A percentile compares a stretch with the other conserved stretches of the same genome.
These are phyloP conservation scores for Telmatochromis sp. DNA, from an alignment of 2,113 vertebrate genomes.

Conservation along the genomic window DNA sequence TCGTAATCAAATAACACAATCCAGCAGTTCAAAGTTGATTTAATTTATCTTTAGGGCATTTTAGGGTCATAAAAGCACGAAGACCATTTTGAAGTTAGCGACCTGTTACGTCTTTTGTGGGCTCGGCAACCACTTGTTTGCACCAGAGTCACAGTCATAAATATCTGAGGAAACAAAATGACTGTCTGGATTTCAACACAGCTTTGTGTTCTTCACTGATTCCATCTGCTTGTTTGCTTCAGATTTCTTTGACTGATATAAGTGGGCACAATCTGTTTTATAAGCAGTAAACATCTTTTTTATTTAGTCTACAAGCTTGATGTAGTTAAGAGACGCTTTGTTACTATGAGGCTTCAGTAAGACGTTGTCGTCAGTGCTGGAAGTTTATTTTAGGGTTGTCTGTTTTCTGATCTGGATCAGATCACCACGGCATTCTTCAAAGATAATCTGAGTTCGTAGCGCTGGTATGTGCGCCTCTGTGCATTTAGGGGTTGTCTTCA, in stretches of 20 bases:
- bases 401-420: neutral
- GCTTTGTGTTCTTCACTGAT: constrained; percentile 11
- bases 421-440: neutral
- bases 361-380: neutral
- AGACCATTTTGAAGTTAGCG: neutral
- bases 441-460: neutral
- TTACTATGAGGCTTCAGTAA: neutral
- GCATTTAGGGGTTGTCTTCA: neutral
- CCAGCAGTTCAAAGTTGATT: neutral
- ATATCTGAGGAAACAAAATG: neutral
- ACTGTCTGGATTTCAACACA: neutral
- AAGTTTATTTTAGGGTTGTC: neutral
- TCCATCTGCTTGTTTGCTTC: constrained; percentile 10
- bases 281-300: neutral
- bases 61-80: neutral
- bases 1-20: neutral
- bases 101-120: neutral
- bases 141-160: neutral
- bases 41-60: neutral
- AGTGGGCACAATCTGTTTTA: neutral
- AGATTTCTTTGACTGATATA: constrained; percentile 23
- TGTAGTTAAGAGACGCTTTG: neutral
- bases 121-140: neutral
- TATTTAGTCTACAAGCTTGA: constrained; percentile 47
- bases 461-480: neutral